Evolutionary conservation across 2,113 vertebrate species (phyloP).

Genomic region (Elephantulus edwardii): DNA sequence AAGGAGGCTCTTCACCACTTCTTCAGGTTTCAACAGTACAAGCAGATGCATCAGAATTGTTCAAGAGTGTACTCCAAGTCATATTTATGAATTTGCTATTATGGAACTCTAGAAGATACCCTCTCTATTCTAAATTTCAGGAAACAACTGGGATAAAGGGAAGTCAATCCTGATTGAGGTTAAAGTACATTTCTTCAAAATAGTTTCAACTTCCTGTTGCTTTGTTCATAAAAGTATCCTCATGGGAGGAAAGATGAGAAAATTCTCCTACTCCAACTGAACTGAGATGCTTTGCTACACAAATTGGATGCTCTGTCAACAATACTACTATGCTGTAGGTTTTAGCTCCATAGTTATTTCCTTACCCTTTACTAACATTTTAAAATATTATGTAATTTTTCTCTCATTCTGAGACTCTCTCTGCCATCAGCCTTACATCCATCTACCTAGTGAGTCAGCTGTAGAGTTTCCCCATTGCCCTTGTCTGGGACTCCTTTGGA

Average conservation of each 20-base stretch:
- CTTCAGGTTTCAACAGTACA: neutral
- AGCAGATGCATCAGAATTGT: neutral
- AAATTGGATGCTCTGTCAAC: neutral
- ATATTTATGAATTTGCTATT: neutral
- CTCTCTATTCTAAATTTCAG: neutral
- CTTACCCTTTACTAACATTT: slow-evolving; percentile 24
- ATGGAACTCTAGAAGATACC: neutral
- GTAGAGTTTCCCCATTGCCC: neutral
- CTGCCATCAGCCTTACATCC: neutral
- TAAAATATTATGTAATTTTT: neutral
- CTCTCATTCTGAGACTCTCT: neutral
- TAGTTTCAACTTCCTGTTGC: neutral
- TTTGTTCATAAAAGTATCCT: slow-evolving; percentile 8
- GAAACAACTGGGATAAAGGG: neutral
- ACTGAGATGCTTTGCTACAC: neutral
- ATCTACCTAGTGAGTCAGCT: neutral
- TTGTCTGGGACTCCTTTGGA: neutral
- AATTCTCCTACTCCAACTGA: slow-evolving; percentile 10
- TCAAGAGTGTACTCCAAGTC: neutral
- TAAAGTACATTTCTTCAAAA: slow-evolving; percentile 32
- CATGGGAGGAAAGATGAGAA: neutral
- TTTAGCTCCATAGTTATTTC: slow-evolving; percentile 28
- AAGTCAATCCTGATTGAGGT: slow-evolving; percentile 26
- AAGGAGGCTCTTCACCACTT: neutral
- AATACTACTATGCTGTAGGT: neutral